Evolutionary conservation across 1,140 invertebrate genomes (phyloP).

Genomic region (Drosophila nikananu): DNA sequence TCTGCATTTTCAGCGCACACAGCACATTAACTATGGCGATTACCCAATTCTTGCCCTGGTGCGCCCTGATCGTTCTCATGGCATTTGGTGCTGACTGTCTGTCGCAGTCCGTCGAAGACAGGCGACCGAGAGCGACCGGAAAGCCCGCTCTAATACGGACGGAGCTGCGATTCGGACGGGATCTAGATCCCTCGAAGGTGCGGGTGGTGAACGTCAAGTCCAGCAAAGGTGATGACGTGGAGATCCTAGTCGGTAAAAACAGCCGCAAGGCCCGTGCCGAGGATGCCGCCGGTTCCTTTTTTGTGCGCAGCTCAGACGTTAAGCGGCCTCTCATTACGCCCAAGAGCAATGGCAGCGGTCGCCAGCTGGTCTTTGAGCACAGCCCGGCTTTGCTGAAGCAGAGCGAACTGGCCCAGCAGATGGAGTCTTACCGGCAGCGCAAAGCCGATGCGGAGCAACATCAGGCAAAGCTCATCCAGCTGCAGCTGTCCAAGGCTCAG

Average conservation of each 20-base stretch:
- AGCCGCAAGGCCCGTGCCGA: constrained; percentile 71
- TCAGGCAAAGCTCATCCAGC: constrained; percentile 65
- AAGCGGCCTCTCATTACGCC: constrained; percentile 31
- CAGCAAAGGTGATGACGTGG: constrained; percentile 90
- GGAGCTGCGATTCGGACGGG: constrained; percentile 91
- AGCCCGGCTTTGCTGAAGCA: constrained; percentile 75
- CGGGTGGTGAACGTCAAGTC: constrained; percentile 91
- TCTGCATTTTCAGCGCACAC: constrained; percentile 43
- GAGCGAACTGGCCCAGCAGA: constrained; percentile 60
- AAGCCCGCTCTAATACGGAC: constrained; percentile 88
- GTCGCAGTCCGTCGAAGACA: constrained; percentile 20
- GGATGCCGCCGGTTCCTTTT: constrained; percentile 82
- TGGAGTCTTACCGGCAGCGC: constrained; percentile 62
- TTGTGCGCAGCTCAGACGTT: constrained; percentile 85
- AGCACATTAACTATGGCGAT: constrained; percentile 21
- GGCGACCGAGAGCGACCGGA: constrained; percentile 47
- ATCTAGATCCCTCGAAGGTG: constrained; percentile 90
- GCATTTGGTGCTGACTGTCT: constrained; percentile 9
- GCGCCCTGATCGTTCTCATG: constrained; percentile 6
- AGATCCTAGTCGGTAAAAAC: constrained; percentile 90
- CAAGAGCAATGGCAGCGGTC: constrained; percentile 28
- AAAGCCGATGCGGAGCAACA: constrained; percentile 75
- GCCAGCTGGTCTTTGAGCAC: constrained; percentile 63
- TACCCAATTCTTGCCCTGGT: constrained; percentile 24
- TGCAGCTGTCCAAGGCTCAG: constrained; percentile 71